phyloP scores from a whole-genome alignment of 2,113 vertebrate species.

The Dendropsophus ebraccatus region DNA sequence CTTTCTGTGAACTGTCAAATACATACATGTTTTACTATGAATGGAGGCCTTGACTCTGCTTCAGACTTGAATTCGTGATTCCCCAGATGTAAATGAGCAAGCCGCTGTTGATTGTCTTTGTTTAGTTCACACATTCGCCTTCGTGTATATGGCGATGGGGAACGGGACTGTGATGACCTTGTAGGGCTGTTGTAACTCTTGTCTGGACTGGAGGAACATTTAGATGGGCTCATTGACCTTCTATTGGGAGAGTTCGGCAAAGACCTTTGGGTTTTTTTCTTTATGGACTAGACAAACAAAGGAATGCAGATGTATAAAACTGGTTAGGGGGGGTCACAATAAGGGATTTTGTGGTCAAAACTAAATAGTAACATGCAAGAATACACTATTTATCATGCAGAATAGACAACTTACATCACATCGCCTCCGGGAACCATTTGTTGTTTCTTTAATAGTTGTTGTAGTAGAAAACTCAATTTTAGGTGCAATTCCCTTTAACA shows the following conservation, averaged over 20 bases:
- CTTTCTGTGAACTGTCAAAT: neutral
- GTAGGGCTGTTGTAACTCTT: neutral
- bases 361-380: neutral
- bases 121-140: slow-evolving; percentile 42
- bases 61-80: slow-evolving; percentile 54
- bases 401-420: slow-evolving; percentile 66
- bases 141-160: slow-evolving; percentile 63
- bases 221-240: slow-evolving; percentile 48
- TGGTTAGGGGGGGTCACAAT: neutral
- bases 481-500: slow-evolving; percentile 78
- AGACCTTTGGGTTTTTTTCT: slow-evolving; percentile 42
- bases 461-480: slow-evolving; percentile 81
- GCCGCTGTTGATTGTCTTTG: slow-evolving; percentile 55
- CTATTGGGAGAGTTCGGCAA: slow-evolving; percentile 59
- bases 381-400: neutral
- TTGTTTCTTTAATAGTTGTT: slow-evolving; percentile 77
- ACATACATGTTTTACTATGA: slow-evolving; percentile 68
- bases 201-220: slow-evolving; percentile 19
- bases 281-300: slow-evolving; percentile 58
- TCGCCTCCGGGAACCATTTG: slow-evolving; percentile 63
- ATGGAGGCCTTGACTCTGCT: slow-evolving; percentile 62
- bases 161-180: slow-evolving; percentile 51
- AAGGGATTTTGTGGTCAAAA: neutral
- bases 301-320: neutral
- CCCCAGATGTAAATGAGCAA: slow-evolving; percentile 55